Conservation (phyloP, 2,797 vertebrate genomes). For the Chelon labrosus region DNA sequence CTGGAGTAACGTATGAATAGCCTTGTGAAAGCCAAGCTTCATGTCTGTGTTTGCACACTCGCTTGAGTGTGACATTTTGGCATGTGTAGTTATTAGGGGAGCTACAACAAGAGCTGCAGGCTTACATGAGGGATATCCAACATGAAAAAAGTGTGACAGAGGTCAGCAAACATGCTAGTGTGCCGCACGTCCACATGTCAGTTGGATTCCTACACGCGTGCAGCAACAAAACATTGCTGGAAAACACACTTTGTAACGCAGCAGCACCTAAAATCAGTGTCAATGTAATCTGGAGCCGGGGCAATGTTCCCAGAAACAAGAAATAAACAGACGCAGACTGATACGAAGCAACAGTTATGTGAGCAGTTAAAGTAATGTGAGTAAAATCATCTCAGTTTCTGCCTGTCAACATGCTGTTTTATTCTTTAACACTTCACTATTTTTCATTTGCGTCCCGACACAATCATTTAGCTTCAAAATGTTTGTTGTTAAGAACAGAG, state of each 20-base stretch:
- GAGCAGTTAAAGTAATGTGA: slow-evolving; percentile 7
- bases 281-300: slow-evolving; percentile 3
- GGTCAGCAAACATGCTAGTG: not conserved
- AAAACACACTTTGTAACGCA: not conserved
- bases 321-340: slow-evolving; percentile 11
- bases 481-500: not conserved
- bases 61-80: not conserved
- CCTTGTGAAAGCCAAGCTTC: not conserved
- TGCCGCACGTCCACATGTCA: not conserved
- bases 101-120: not conserved
- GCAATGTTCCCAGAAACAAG: slow-evolving; percentile 34
- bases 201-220: not conserved
- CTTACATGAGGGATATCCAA: not conserved
- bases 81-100: not conserved
- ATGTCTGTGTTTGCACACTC: not conserved
- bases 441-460: not conserved
- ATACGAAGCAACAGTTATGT: not conserved
- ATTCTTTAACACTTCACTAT: not conserved
- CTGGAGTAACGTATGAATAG: not conserved
- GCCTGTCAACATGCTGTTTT: not conserved
- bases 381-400: not conserved
- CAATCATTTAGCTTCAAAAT: not conserved
- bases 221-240: no score
- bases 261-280: not conserved
- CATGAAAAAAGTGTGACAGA: not conserved